phyloP scores from a whole-genome alignment of 2,888 invertebrate species.

The Heliconius ismenius region DNA sequence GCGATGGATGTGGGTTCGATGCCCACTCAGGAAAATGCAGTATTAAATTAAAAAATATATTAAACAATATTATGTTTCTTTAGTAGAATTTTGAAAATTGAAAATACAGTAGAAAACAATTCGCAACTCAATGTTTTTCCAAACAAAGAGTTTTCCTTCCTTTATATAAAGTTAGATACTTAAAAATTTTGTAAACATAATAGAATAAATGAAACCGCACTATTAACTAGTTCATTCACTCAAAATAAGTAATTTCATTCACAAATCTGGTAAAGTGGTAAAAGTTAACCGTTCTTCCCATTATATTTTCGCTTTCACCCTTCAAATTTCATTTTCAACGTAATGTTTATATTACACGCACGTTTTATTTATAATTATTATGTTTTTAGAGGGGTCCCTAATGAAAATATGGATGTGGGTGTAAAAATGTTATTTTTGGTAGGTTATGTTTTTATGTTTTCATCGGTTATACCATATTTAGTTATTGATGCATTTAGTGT shows the following conservation, averaged over 20 bases:
- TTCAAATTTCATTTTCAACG: conserved; percentile 7
- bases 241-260: not conserved
- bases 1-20: too few relatives aligned
- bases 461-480: not conserved
- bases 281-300: not conserved
- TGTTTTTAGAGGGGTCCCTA: conserved; percentile 6
- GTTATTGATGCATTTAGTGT: too few relatives aligned
- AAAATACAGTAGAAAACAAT: too few relatives aligned
- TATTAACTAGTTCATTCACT: not conserved
- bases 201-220: not conserved
- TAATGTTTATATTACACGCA: conserved; percentile 33
- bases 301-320: conserved; percentile 14
- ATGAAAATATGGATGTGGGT: conserved; percentile 9
- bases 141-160: not conserved
- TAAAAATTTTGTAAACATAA: not conserved
- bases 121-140: too few relatives aligned
- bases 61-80: too few relatives aligned
- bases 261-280: conserved; percentile 7
- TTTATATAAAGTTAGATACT: not conserved
- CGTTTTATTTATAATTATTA: conserved; percentile 13
- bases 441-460: not conserved
- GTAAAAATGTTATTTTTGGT: conserved; percentile 6
- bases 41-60: too few relatives aligned
- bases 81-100: too few relatives aligned
- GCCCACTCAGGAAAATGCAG: not conserved